Evolutionary conservation across 2,888 invertebrate species (phyloP).

Genomic region (Odontocerum albicorne): DNA sequence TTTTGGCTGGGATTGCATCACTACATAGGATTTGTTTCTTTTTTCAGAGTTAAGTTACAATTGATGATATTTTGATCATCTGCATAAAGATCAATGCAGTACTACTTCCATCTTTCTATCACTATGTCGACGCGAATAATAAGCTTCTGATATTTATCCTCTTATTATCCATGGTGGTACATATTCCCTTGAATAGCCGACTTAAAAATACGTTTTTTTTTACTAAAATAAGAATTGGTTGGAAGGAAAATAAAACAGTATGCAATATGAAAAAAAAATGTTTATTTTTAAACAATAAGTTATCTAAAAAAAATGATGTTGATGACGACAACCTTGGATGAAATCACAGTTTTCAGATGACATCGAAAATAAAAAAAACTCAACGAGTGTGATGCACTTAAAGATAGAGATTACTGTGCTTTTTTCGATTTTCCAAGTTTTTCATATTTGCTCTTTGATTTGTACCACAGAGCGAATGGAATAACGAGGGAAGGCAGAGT

Average conservation of each 20-base stretch:
- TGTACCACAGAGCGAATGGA: conserved; percentile 92
- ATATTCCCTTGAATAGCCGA: too few species aligned
- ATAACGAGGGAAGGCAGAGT: conserved; percentile 92
- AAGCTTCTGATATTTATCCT: too few species aligned
- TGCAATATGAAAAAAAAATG: conserved; percentile 4
- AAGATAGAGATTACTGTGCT: conserved; percentile 18
- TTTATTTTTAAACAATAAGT: conserved; percentile 21
- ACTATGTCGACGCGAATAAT: too few species aligned
- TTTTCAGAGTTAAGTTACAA: too few species aligned
- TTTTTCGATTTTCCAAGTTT: conserved; percentile 72
- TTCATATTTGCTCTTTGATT: conserved; percentile 94
- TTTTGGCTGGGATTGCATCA: too few species aligned
- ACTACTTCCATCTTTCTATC: too few species aligned
- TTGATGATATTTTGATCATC: too few species aligned
- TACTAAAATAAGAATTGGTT: too few species aligned
- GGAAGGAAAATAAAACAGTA: not conserved
- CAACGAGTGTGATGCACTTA: not conserved
- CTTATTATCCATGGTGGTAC: too few species aligned
- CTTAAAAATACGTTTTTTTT: too few species aligned
- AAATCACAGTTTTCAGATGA: conserved; percentile 22
- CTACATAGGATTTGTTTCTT: too few species aligned
- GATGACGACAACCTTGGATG: conserved; percentile 12
- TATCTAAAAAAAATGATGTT: conserved; percentile 22
- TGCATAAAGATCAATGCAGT: too few species aligned
- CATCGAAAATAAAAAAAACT: not conserved